A percentile compares a stretch with the other conserved stretches of the same genome.
Conservation (phyloP, 2,888 invertebrate species). For the Chelonus formosanus region DNA sequence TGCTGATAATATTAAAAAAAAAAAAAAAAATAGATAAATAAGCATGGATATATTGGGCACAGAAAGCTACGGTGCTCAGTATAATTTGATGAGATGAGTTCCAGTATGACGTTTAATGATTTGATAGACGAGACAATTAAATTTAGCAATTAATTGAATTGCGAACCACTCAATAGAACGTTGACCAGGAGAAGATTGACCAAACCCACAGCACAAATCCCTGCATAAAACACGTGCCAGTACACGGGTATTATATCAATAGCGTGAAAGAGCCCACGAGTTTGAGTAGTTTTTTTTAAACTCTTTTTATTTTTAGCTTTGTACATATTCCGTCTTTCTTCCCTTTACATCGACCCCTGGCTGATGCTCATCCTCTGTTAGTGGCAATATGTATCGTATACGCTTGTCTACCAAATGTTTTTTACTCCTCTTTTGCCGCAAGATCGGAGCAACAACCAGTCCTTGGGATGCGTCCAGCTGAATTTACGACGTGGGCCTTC, state of each 20-base stretch:
- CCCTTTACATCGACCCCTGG: conserved; percentile 21
- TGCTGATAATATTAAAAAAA: background rate
- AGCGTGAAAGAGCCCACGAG: conserved; percentile 17
- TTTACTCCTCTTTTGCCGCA: conserved; percentile 48
- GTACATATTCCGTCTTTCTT: conserved; percentile 25
- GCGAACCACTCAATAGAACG: conserved; percentile 3
- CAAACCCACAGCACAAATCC: conserved; percentile 18
- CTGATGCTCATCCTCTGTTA: conserved; percentile 46
- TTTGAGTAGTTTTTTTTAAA: conserved; percentile 19
- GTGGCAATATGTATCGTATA: conserved; percentile 54
- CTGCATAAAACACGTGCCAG: conserved; percentile 17
- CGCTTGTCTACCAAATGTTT: conserved; percentile 54
- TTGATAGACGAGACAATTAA: conserved; percentile 2
- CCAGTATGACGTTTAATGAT: background rate
- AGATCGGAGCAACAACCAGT: conserved; percentile 55
- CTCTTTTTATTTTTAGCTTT: conserved; percentile 18
- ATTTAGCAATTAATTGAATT: conserved; percentile 16
- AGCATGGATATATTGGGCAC: background rate
- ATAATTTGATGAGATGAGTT: conserved; percentile 2
- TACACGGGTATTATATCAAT: conserved; percentile 26
- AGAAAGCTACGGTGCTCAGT: conserved; percentile 1
- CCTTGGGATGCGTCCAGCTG: conserved; percentile 50
- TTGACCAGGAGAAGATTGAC: conserved; percentile 13
- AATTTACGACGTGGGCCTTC: conserved; percentile 55
- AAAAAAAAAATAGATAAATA: no score